These are phyloP conservation scores for Dryobota labecula DNA, from an alignment of 2,888 invertebrate genomes.

Conservation along the genomic window DNA sequence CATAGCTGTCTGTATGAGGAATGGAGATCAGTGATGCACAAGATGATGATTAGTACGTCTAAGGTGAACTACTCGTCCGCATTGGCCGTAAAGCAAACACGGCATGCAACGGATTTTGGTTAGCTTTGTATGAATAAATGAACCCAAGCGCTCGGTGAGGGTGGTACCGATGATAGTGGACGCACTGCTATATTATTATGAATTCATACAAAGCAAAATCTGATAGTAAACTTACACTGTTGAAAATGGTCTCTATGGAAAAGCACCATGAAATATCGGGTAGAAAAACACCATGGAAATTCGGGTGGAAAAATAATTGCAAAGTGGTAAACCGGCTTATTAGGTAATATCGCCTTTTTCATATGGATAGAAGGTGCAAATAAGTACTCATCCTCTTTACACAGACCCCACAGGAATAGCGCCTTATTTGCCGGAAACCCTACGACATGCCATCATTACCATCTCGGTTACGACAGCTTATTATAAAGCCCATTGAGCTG, in stretches of 20 bases:
- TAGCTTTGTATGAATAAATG: too few relatives aligned
- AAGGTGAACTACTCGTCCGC: background rate
- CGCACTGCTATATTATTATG: too few relatives aligned
- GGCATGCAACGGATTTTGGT: too few relatives aligned
- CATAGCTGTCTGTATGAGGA: slow-evolving; percentile 47
- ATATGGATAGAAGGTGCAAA: background rate
- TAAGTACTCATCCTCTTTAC: background rate
- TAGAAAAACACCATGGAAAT: background rate
- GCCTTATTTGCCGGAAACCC: background rate
- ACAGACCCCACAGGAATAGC: background rate
- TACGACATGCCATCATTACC: slow-evolving; percentile 27
- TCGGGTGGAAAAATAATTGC: background rate
- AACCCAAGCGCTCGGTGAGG: too few relatives aligned
- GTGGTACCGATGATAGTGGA: too few relatives aligned
- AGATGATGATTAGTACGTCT: slow-evolving; percentile 4
- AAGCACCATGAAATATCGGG: background rate
- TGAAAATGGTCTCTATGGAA: background rate
- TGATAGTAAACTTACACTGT: background rate
- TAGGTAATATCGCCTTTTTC: background rate
- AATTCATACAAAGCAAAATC: background rate
- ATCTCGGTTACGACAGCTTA: slow-evolving; percentile 15
- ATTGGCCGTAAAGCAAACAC: too few relatives aligned
- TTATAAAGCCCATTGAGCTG: slow-evolving; percentile 33
- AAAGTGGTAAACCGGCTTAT: too few relatives aligned
- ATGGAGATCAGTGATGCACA: slow-evolving; percentile 32